Evolutionary conservation across 2,797 vertebrate genomes (phyloP).

Genomic region (Sebastes trivittatus): DNA sequence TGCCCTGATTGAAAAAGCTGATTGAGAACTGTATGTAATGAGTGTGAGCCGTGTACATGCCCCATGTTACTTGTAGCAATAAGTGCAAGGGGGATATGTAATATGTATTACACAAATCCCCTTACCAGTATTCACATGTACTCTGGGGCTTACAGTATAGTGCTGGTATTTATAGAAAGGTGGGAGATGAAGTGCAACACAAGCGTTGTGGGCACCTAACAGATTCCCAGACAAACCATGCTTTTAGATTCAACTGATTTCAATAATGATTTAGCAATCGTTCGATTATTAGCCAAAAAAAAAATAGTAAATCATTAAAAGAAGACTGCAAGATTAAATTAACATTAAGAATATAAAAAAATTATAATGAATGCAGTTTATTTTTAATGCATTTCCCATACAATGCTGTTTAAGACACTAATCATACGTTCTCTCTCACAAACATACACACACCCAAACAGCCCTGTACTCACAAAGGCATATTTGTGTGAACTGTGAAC

Average conservation of each 20-base stretch:
- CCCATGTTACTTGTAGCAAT: slow-evolving; percentile 1
- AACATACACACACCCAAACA: background rate
- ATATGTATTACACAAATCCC: slow-evolving; percentile 21
- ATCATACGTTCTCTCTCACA: background rate
- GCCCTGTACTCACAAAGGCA: background rate
- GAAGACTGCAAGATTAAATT: background rate
- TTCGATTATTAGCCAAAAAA: background rate
- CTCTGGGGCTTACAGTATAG: background rate
- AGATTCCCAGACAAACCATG: background rate
- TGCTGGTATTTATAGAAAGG: background rate
- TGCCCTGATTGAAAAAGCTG: slow-evolving; percentile 57
- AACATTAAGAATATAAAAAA: background rate
- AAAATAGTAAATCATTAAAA: background rate
- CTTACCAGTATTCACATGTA: background rate
- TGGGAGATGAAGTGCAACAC: background rate
- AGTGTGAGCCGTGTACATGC: slow-evolving; percentile 23
- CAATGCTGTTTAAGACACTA: accelerated
- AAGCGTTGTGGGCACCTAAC: background rate
- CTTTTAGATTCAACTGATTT: background rate
- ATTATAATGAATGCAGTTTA: background rate
- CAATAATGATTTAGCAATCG: background rate
- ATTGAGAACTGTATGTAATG: slow-evolving; percentile 45
- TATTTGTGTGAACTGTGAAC: background rate
- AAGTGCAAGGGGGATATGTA: background rate
- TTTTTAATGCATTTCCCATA: background rate